Evolutionary conservation across 2,797 vertebrate species (phyloP).

Genomic region (Clarias pachynema): DNA sequence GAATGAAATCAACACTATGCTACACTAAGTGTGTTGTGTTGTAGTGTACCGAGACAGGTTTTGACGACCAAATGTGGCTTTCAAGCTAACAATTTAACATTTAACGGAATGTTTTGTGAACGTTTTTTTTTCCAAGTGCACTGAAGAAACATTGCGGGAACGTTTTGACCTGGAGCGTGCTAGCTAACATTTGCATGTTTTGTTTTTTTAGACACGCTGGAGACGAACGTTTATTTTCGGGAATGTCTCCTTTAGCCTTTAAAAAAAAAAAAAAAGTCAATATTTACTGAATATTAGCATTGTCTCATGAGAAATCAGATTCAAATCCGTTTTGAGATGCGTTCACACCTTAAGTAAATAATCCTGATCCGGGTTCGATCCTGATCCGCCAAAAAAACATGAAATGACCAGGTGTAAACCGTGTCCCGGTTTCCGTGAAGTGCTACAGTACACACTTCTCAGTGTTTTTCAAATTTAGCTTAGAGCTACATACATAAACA

Average conservation of each 20-base stretch:
- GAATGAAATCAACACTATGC: not conserved
- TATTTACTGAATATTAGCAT: not conserved
- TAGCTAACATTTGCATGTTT: not conserved
- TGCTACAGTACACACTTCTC: conserved; percentile 16
- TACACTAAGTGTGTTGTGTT: not conserved
- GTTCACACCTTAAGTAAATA: not conserved
- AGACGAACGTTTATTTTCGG: not conserved
- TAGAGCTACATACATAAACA: conserved; percentile 58
- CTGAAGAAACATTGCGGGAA: not conserved
- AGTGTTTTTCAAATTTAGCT: conserved; percentile 47
- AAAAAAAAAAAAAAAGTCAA: not conserved
- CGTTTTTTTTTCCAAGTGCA: not conserved
- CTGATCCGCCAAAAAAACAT: not conserved
- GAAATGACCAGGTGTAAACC: conserved; percentile 4
- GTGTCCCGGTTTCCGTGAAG: not conserved
- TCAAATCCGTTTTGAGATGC: not conserved
- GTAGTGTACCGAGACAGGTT: not conserved
- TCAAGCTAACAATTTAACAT: not conserved
- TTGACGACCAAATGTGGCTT: not conserved
- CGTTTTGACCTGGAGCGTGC: not conserved
- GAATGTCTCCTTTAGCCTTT: not conserved
- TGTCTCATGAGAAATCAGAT: not conserved
- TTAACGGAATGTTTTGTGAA: not conserved
- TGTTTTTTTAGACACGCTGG: not conserved
- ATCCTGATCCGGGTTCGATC: not conserved